Conservation (phyloP, 2,888 invertebrate genomes). For the Lasiommata megera region DNA sequence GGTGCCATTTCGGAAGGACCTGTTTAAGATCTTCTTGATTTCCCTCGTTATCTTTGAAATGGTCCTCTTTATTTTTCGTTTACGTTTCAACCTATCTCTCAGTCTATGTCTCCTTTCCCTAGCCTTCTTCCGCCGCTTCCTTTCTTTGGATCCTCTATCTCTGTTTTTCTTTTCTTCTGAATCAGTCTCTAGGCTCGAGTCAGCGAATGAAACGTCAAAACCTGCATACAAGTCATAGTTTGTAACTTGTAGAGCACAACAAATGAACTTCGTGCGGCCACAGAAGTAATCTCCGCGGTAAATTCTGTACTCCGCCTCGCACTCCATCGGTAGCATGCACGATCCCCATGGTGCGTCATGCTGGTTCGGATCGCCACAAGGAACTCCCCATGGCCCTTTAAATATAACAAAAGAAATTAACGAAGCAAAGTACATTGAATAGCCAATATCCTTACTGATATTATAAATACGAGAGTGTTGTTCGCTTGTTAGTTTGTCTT, state of each 20-base stretch:
- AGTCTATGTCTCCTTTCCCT: conserved; percentile 40
- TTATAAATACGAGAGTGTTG: too few relatives aligned
- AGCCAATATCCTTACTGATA: too few relatives aligned
- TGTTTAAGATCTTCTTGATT: conserved; percentile 54
- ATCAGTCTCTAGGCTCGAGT: conserved; percentile 51
- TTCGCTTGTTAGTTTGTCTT: too few relatives aligned
- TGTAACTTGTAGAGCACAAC: conserved; percentile 57
- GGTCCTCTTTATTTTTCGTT: conserved; percentile 51
- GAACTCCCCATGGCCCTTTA: conserved; percentile 68
- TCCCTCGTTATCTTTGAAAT: conserved; percentile 54
- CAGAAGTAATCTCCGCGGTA: conserved; percentile 65
- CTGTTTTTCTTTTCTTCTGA: conserved; percentile 45
- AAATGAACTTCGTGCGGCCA: conserved; percentile 59
- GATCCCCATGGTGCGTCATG: conserved; percentile 70
- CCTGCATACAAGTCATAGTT: conserved; percentile 66
- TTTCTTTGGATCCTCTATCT: conserved; percentile 39
- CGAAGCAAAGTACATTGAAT: too few relatives aligned
- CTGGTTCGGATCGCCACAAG: conserved; percentile 68
- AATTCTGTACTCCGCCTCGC: conserved; percentile 62
- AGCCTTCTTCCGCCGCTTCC: conserved; percentile 28
- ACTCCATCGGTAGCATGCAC: conserved; percentile 61
- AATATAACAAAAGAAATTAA: conserved; percentile 26
- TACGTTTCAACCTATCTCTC: conserved; percentile 45
- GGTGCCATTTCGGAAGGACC: conserved; percentile 54
- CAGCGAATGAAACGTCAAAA: conserved; percentile 60